Conservation (phyloP, 2,113 vertebrate species). For the Megaptera novaeangliae region DNA sequence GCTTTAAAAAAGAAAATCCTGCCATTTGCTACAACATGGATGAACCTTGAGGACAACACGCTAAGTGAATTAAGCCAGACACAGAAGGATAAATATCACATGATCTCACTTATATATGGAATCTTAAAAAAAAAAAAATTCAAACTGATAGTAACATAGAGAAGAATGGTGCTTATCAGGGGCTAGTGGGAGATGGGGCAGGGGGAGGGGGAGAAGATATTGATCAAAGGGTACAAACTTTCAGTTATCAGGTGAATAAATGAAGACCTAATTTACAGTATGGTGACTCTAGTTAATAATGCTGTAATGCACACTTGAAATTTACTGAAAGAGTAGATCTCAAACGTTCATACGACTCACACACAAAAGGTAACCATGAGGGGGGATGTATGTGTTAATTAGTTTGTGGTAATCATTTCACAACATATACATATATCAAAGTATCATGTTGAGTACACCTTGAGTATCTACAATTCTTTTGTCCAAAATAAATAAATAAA, state of each 20-base stretch:
- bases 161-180: neutral
- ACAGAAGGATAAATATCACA: neutral
- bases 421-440: neutral
- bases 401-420: neutral
- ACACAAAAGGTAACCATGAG: neutral
- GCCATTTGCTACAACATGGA: neutral
- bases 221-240: neutral
- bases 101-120: neutral
- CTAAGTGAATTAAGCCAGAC: neutral
- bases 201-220: neutral
- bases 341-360: neutral
- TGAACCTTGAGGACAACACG: neutral
- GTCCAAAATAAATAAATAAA: neutral
- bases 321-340: neutral
- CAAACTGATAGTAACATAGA: neutral
- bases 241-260: neutral
- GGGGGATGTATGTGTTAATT: neutral
- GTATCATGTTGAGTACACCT: neutral
- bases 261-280: neutral
- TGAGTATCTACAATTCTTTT: neutral
- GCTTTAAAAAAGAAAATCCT: neutral
- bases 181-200: neutral
- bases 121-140: neutral
- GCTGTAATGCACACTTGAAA: neutral
- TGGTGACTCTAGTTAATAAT: neutral